Conservation (phyloP, 2,113 vertebrate genomes). For the Anthoscopus minutus region DNA sequence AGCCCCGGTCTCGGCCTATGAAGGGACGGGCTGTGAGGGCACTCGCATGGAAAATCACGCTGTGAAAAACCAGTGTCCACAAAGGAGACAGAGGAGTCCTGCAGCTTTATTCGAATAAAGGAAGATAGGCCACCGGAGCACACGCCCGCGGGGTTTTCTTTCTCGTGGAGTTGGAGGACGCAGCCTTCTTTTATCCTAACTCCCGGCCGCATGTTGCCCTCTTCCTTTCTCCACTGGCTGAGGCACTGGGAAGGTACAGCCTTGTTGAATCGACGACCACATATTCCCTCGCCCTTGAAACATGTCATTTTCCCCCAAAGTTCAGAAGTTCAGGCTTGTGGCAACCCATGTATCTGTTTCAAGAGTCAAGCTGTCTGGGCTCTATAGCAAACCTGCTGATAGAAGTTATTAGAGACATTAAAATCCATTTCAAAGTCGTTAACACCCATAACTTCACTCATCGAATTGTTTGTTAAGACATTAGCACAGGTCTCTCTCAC, state of each 20-base stretch:
- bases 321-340: background rate
- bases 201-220: background rate
- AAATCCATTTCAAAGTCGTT: accelerated
- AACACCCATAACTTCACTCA: background rate
- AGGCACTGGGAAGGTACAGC: background rate
- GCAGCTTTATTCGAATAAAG: background rate
- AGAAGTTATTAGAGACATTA: background rate
- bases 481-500: background rate
- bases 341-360: background rate
- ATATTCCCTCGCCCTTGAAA: background rate
- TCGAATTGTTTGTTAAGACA: background rate
- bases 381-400: background rate
- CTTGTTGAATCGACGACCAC: background rate
- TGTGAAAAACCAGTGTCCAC: background rate
- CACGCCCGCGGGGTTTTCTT: background rate
- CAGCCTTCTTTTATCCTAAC: background rate
- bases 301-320: background rate
- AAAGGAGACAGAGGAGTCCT: too few relatives aligned
- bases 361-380: too few relatives aligned
- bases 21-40: background rate
- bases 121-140: too few relatives aligned
- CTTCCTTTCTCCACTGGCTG: background rate
- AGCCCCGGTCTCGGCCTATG: background rate
- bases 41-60: background rate
- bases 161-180: accelerated